phyloP scores from a whole-genome alignment of 1,140 invertebrate genomes.

The Bombus terrestris region DNA sequence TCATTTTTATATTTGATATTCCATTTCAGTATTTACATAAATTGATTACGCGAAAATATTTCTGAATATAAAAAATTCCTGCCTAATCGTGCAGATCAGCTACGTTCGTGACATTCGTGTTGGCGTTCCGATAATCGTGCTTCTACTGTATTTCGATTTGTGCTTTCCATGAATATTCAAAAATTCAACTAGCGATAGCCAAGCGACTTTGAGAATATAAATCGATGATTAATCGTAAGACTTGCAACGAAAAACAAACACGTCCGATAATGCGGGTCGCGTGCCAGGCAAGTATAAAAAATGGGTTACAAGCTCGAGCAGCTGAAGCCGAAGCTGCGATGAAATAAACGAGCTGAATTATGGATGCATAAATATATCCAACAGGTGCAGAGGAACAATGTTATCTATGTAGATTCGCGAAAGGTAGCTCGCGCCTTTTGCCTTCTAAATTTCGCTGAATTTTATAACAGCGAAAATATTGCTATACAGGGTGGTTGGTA shows the following conservation, averaged over 20 bases:
- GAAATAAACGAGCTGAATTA: conserved; percentile 16
- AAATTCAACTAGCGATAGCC: neutral
- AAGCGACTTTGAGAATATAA: too few species aligned
- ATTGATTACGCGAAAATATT: too few species aligned
- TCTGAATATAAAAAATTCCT: too few species aligned
- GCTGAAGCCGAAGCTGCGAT: neutral
- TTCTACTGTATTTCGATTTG: neutral
- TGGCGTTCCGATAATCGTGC: too few species aligned
- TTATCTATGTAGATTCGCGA: conserved; percentile 33
- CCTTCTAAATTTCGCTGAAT: conserved; percentile 25
- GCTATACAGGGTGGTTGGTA: too few species aligned
- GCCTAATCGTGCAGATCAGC: too few species aligned
- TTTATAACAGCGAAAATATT: conserved; percentile 2
- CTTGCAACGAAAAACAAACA: neutral
- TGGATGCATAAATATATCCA: conserved; percentile 24
- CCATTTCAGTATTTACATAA: too few species aligned
- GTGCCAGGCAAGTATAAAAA: conserved; percentile 5
- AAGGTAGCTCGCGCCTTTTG: neutral
- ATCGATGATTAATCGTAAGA: neutral
- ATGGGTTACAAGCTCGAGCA: neutral
- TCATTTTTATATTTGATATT: too few species aligned
- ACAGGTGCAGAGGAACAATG: conserved; percentile 29
- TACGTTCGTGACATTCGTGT: too few species aligned
- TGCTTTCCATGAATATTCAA: neutral
- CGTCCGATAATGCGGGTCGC: neutral